Base-by-base conservation (phyloP, 2,797 vertebrate species). In the Sebastes paucispinis region DNA sequence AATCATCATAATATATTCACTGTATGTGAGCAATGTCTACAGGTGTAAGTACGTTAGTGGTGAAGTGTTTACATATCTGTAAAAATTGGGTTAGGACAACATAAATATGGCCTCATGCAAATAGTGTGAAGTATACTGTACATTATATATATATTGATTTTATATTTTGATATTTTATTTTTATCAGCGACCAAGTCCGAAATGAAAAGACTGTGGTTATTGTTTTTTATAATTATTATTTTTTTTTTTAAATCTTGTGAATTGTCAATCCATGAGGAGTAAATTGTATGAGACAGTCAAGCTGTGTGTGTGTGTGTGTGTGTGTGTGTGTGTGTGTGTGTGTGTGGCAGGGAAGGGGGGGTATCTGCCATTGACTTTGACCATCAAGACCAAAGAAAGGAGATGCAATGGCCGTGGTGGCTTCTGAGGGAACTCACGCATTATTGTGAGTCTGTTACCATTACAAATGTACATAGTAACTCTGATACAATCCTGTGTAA, bases 301-400 rank as follows among this genome's bases (percentile, higher is more conserved):
- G 10, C 54, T 64, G 24, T 13, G 54, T 29, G 12, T 16, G 29
- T 47, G 52, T 10, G 27, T 29, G 20, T 27, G 39, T 22, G 16
- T 47, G 52, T 10, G 27, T 29, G 20, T 27, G 39, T 22, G 16
- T 14, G 32, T n/a, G 16, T 25, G 13, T 27, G 25, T 36, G 43
- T 22, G 18, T n/a, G 32, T n/a, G n/a, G n/a, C 1, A 9, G 32
- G 14, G 8, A 36, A 8, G 36, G 16, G 29, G 27, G 27, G 18
- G 6, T 16, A 1, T 64, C 16, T 78, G 70, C 43, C 62, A 58
- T 78, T 89, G 86, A 91, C 85, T 85, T 90, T 90, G 88, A 80
- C 58, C 34, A 57, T 79, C 59, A 67, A 79, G 52, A 76, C 25
- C 4, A 70, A 73, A 50, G 20, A 63, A 32, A 62, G 63, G n/a